phyloP scores from a whole-genome alignment of 35 echinoderm and acorn worm genomes.

The Eucidaris tribuloides region DNA sequence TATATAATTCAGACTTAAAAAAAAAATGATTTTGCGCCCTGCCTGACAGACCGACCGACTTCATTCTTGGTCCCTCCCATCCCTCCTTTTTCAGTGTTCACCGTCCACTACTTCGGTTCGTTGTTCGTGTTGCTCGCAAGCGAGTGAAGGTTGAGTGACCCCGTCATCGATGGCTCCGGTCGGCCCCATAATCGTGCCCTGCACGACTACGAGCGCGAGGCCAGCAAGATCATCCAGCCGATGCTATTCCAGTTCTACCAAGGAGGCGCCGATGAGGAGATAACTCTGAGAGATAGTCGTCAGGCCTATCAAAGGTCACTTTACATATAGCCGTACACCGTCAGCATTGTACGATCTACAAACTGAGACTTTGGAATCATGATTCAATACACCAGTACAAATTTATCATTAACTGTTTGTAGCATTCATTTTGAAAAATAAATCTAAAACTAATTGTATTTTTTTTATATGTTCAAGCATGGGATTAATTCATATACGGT shows the following conservation, averaged over 20 bases:
- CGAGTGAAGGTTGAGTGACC: too few relatives aligned
- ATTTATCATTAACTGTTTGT: neutral
- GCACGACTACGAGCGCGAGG: neutral
- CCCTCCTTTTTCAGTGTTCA: too few relatives aligned
- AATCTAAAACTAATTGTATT: neutral
- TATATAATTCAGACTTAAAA: too few relatives aligned
- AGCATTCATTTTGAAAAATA: neutral
- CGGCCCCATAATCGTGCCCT: too few relatives aligned
- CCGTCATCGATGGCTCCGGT: too few relatives aligned
- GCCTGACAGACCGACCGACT: too few relatives aligned
- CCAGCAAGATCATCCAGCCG: neutral
- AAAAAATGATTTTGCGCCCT: too few relatives aligned
- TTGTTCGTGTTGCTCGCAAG: too few relatives aligned
- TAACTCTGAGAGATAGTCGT: constrained; percentile 4
- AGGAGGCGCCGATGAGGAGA: constrained; percentile 1
- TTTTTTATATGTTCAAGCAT: neutral
- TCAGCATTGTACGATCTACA: too few relatives aligned
- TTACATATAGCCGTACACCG: neutral
- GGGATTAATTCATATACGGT: too few relatives aligned
- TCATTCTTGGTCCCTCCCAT: too few relatives aligned
- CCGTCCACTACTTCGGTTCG: too few relatives aligned
- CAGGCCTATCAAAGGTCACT: neutral
- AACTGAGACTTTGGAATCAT: neutral
- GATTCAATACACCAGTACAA: neutral
- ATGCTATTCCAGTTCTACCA: neutral